These are phyloP conservation scores for Labeo catla DNA, from an alignment of 2,113 vertebrate species.

Conservation along the genomic window DNA sequence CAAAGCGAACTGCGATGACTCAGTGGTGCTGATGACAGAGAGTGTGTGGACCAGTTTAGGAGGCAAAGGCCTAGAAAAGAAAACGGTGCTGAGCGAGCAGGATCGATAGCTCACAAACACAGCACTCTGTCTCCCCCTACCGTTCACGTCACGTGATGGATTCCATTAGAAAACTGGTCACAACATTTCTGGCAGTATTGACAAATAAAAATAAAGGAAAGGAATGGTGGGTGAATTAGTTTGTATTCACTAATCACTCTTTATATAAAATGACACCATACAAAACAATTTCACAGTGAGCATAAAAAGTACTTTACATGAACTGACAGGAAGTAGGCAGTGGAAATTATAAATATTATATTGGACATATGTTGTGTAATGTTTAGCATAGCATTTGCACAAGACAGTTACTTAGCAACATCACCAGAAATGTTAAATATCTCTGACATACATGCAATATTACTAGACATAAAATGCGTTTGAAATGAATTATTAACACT, in stretches of 20 bases:
- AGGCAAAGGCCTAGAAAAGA: slow-evolving; percentile 47
- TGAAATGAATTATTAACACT: neutral
- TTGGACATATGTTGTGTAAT: neutral
- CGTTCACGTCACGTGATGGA: slow-evolving; percentile 9
- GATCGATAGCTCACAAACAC: neutral
- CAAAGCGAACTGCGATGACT: slow-evolving; percentile 40
- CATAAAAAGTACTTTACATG: neutral
- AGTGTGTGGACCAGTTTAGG: slow-evolving; percentile 46
- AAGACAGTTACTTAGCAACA: neutral
- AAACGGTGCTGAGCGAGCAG: slow-evolving; percentile 37
- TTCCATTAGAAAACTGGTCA: neutral
- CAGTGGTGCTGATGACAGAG: slow-evolving; percentile 34
- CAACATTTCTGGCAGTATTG: neutral
- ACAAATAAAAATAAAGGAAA: neutral
- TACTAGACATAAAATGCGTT: neutral
- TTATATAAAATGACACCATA: neutral
- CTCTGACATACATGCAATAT: neutral
- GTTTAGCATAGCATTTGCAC: neutral
- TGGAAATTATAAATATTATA: neutral
- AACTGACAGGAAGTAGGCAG: neutral
- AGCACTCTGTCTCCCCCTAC: slow-evolving; percentile 57
- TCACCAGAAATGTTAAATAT: neutral
- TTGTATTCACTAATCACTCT: neutral
- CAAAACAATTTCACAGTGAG: neutral
- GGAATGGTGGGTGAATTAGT: neutral